A percentile compares a stretch with the other conserved stretches of the same genome.
phyloP scores from a whole-genome alignment of 2,113 vertebrate species.

The Embiotoca jacksoni region DNA sequence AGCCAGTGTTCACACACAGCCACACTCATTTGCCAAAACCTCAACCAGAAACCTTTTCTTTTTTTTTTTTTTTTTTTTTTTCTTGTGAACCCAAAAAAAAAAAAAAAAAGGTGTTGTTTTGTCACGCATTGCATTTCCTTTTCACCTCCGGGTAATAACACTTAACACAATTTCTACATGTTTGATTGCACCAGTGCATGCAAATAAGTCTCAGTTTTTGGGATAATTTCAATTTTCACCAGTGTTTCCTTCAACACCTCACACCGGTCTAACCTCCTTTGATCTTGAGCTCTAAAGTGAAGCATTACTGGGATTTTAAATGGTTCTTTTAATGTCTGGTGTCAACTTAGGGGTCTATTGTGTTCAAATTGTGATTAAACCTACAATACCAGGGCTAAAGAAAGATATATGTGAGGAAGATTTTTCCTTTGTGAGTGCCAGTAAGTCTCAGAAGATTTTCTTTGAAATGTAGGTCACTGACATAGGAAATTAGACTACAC shows the following conservation, averaged over 20 bases:
- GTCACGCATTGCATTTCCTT: slow-evolving; percentile 66
- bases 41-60: slow-evolving; percentile 35
- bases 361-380: neutral
- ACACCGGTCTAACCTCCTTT: slow-evolving; percentile 35
- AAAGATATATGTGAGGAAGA: too few relatives aligned
- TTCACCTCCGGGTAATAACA: slow-evolving; percentile 67
- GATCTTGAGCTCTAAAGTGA: slow-evolving; percentile 11
- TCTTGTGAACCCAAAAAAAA: neutral
- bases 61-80: neutral
- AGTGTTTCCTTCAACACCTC: slow-evolving; percentile 49
- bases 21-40: slow-evolving; percentile 48
- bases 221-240: slow-evolving; percentile 58
- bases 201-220: slow-evolving; percentile 59
- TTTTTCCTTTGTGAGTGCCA: neutral
- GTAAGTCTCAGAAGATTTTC: neutral
- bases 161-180: slow-evolving; percentile 63
- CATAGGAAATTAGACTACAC: slow-evolving; percentile 41
- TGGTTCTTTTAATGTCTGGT: slow-evolving; percentile 32
- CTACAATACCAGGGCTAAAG: too few relatives aligned
- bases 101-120: slow-evolving; percentile 72
- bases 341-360: slow-evolving; percentile 51
- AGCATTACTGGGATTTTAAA: slow-evolving; percentile 5
- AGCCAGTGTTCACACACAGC: slow-evolving; percentile 47
- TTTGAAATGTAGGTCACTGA: slow-evolving; percentile 50
- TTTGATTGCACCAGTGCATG: slow-evolving; percentile 57